These are phyloP conservation scores for Laothoe populi DNA, from an alignment of 2,888 invertebrate genomes.

Conservation along the genomic window DNA sequence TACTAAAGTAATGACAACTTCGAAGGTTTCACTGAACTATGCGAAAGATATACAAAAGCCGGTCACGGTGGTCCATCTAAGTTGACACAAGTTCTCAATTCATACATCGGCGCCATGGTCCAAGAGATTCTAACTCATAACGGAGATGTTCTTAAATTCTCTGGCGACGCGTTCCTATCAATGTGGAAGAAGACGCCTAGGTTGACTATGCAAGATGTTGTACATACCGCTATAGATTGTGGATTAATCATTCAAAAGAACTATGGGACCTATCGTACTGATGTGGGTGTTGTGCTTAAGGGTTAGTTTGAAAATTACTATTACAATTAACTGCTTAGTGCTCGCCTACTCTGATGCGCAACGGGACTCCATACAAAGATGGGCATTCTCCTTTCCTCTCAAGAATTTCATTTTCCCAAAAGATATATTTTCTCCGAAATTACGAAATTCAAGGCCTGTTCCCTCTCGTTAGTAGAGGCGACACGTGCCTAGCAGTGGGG, in stretches of 20 bases:
- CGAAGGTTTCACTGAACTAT: constrained; percentile 86
- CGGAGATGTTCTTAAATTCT: constrained; percentile 88
- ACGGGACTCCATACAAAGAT: no score
- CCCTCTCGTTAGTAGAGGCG: no score
- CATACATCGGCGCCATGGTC: constrained; percentile 89
- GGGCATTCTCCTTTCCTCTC: no score
- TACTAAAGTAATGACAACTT: background rate
- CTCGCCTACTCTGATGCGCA: no score
- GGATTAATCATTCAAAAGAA: constrained; percentile 88
- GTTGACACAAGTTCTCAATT: constrained; percentile 88
- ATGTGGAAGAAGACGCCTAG: constrained; percentile 86
- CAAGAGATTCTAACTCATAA: constrained; percentile 87
- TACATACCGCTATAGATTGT: constrained; percentile 87
- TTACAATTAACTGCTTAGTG: background rate
- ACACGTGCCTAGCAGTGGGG: no score
- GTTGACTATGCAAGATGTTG: constrained; percentile 84
- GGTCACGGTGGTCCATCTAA: constrained; percentile 89
- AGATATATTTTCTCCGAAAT: no score
- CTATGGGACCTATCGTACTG: constrained; percentile 86
- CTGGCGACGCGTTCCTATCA: constrained; percentile 87
- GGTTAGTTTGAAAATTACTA: constrained; percentile 60
- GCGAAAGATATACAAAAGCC: constrained; percentile 87
- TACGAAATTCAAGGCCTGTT: no score
- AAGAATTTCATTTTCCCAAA: no score
- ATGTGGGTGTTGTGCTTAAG: constrained; percentile 85